Evolutionary conservation across 2,888 invertebrate genomes (phyloP).

Genomic region (Lucinisca nassula): DNA sequence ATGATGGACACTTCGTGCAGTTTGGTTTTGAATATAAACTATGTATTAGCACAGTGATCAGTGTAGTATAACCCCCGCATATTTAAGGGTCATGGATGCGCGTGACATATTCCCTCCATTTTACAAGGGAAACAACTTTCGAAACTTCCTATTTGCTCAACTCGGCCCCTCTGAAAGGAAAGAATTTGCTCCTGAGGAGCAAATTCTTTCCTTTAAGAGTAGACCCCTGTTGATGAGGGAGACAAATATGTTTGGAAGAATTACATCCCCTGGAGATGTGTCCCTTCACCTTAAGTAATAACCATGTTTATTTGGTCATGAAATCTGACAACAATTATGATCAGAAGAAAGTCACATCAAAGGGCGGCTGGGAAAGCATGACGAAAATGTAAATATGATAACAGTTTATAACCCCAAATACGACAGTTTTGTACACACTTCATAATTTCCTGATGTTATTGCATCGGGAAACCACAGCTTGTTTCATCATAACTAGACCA

Average conservation of each 20-base stretch:
- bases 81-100: too few relatives aligned
- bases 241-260: too few relatives aligned
- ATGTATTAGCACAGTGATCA: background rate
- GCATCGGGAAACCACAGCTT: background rate
- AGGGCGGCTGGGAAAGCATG: background rate
- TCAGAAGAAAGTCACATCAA: background rate
- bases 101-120: too few relatives aligned
- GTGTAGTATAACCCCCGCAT: background rate
- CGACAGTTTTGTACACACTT: background rate
- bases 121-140: too few relatives aligned
- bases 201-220: too few relatives aligned
- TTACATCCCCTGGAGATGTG: too few relatives aligned
- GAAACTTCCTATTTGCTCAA: too few relatives aligned
- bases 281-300: too few relatives aligned
- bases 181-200: too few relatives aligned
- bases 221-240: too few relatives aligned
- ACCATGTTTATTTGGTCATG: background rate
- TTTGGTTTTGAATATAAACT: background rate
- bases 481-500: background rate
- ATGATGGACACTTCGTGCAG: background rate
- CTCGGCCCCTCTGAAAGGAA: too few relatives aligned
- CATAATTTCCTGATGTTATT: background rate
- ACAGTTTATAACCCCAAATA: background rate
- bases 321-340: background rate
- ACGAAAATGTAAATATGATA: background rate